These are phyloP conservation scores for Leptatherina wallacei DNA, from an alignment of 2,797 vertebrate genomes.

Conservation along the genomic window DNA sequence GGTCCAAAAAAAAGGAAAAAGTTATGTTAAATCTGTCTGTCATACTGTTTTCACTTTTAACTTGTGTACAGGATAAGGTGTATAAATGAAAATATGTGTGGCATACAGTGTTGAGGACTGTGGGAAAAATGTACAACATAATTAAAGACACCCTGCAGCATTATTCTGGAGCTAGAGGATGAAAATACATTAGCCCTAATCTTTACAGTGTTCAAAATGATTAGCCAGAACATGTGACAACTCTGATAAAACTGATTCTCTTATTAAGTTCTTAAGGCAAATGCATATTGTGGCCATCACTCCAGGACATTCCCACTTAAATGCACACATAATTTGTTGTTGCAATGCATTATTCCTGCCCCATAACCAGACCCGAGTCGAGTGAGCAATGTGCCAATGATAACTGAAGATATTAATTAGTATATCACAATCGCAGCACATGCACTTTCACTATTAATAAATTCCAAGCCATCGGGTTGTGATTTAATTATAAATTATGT, in stretches of 20 bases:
- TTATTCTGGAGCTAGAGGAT: slow-evolving; percentile 41
- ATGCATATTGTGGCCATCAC: slow-evolving; percentile 90
- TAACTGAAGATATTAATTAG: slow-evolving; percentile 90
- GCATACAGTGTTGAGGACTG: slow-evolving; percentile 40
- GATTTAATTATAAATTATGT: slow-evolving; percentile 94
- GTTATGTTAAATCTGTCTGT: background rate
- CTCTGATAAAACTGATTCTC: slow-evolving; percentile 69
- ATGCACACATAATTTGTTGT: slow-evolving; percentile 86
- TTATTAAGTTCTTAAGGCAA: slow-evolving; percentile 86
- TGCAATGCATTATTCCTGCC: slow-evolving; percentile 83
- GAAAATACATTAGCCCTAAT: slow-evolving; percentile 72
- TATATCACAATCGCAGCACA: slow-evolving; percentile 84
- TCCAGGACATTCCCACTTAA: slow-evolving; percentile 81
- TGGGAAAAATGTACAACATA: slow-evolving; percentile 44
- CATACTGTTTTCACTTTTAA: background rate
- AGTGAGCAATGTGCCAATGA: slow-evolving; percentile 87
- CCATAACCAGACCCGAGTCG: slow-evolving; percentile 83
- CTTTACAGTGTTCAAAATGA: slow-evolving; percentile 75
- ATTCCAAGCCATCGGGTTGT: slow-evolving; percentile 88
- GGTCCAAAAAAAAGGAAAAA: background rate
- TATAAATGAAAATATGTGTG: slow-evolving; percentile 30
- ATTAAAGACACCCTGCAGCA: slow-evolving; percentile 61
- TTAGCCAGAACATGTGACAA: slow-evolving; percentile 80
- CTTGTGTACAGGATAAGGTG: slow-evolving; percentile 9
- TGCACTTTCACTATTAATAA: slow-evolving; percentile 91